A percentile compares a stretch with the other conserved stretches of the same genome.
Conservation (phyloP, 1,140 invertebrate genomes). For the Berghia stephanieae region DNA sequence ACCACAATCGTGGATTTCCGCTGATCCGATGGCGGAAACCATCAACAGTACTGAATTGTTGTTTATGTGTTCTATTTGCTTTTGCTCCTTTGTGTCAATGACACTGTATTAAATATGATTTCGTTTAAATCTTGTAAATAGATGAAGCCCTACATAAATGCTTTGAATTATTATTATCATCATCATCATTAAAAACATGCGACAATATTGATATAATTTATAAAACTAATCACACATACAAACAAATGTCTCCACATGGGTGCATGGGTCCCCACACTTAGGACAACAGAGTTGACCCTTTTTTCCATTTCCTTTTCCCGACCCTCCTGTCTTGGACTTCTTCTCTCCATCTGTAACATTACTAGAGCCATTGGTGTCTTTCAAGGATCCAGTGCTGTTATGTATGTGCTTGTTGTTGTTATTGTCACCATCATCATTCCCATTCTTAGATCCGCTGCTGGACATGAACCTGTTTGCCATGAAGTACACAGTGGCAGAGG, state of each 20-base stretch:
- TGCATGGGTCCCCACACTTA: slow-evolving; percentile 95
- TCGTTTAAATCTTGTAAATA: too few species aligned
- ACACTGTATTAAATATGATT: too few species aligned
- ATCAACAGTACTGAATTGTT: too few species aligned
- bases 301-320: slow-evolving; percentile 36
- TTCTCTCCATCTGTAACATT: slow-evolving; percentile 32
- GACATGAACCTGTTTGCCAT: background rate
- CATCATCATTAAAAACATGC: background rate
- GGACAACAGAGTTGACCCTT: slow-evolving; percentile 80
- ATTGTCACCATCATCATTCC: background rate
- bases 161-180: too few species aligned
- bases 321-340: slow-evolving; percentile 27
- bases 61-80: too few species aligned
- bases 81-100: too few species aligned
- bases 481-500: background rate
- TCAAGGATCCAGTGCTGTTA: background rate
- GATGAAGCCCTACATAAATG: too few species aligned
- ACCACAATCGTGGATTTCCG: too few species aligned
- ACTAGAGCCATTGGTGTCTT: background rate
- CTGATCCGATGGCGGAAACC: too few species aligned
- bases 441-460: background rate
- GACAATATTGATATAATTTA: background rate
- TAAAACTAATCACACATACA: slow-evolving; percentile 73
- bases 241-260: slow-evolving; percentile 95
- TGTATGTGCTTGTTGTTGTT: background rate